Evolutionary conservation across 2,888 invertebrate species (phyloP).

Genomic region (Deroplatys truncata): DNA sequence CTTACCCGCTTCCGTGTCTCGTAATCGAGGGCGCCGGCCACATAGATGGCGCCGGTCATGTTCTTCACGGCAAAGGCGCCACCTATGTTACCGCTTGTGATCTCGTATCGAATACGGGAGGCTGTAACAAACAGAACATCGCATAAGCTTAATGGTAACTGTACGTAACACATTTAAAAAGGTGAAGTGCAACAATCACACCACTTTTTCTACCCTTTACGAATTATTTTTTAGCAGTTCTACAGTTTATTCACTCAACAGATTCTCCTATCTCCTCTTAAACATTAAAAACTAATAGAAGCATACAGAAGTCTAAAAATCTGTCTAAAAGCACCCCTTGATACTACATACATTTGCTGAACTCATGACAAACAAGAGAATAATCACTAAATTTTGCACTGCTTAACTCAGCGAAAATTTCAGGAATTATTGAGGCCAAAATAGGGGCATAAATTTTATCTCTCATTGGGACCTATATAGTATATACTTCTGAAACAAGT

Average conservation of each 20-base stretch:
- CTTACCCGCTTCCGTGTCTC: slow-evolving; percentile 94
- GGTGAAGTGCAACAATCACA: no score
- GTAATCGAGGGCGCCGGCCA: slow-evolving; percentile 94
- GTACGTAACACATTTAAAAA: slow-evolving; percentile 14
- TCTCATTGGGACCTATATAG: no score
- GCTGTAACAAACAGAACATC: slow-evolving; percentile 56
- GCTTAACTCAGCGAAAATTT: no score
- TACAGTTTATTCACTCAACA: no score
- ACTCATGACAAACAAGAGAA: no score
- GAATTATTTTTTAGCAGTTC: background rate
- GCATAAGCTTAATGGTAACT: background rate
- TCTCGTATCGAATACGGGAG: slow-evolving; percentile 98
- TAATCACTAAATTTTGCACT: no score
- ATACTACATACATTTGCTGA: background rate
- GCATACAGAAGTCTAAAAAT: background rate
- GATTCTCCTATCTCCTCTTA: no score
- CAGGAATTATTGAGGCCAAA: no score
- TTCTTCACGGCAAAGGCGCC: slow-evolving; percentile 97
- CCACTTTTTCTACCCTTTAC: background rate
- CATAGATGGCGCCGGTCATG: slow-evolving; percentile 98
- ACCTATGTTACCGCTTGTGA: slow-evolving; percentile 97
- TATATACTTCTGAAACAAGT: no score
- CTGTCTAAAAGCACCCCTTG: background rate
- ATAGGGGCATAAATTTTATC: no score
- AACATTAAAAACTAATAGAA: background rate